Base-by-base conservation (phyloP, 2,888 invertebrate species). In the Subacronicta megacephala region DNA sequence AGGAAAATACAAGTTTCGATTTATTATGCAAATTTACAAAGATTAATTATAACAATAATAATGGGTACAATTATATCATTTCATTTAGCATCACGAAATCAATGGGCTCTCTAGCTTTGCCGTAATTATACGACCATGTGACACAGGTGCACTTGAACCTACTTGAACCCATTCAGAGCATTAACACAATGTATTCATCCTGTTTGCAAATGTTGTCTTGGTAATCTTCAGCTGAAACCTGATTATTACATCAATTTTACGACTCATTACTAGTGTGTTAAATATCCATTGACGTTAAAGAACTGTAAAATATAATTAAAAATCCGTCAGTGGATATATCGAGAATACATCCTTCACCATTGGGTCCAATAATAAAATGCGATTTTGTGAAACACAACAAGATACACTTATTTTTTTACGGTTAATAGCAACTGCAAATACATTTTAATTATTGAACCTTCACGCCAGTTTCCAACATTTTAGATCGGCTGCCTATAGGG, bases 181-280 rank as follows among this genome's bases (percentile, higher is more conserved):
- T 64, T 51, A 51, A 35, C 51, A 65, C 60, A 73, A 60, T 58
- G 55, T 66, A 45, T 45, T 56, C 17, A 61, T 69, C 65, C 61
- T 51, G 65, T 65, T 70, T 53, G 53, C 15, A 54, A 65, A 74
- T 74, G 58, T 56, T 64, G 65, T 59, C 45, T 57, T 45, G 61
- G 61, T 71, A 73, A 52, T 47, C 26, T 49, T 33, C 17, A 42
- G 51, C 47, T 63, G 52, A 68, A 71, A 74, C 60, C 64, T 53
- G 65, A 52, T 59, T 70, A 55, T 70, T 74, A 65, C 49, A 43
- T 40, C 55, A 61, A 68, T 62, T 70, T 69, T 70, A 72, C 42
- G 15, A 38, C 58, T 33, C 64, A 53, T 56, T 51, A 42, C 15
- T 44, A 36, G 47, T 53, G 50, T 56, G 42, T 36, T 74, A 69